Evolutionary conservation across 2,113 vertebrate genomes (phyloP).

Genomic region (Chelonoidis abingdonii): DNA sequence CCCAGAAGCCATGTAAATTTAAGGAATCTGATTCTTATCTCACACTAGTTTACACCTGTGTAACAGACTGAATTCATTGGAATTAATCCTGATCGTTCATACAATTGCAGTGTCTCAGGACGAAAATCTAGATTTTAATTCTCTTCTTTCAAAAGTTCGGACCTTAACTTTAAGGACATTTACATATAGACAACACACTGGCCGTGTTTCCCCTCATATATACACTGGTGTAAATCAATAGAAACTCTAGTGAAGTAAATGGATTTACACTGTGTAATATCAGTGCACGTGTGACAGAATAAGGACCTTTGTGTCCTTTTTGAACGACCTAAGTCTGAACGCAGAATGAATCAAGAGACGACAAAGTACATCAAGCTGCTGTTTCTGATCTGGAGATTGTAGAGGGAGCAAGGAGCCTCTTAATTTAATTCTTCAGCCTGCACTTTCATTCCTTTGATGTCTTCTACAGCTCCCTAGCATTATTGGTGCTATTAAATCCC

Average conservation of each 20-base stretch:
- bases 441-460: background rate
- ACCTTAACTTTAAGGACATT: fast-evolving
- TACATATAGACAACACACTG: background rate
- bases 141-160: background rate
- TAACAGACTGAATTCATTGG: background rate
- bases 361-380: background rate
- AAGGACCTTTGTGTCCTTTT: fast-evolving
- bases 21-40: background rate
- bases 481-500: background rate
- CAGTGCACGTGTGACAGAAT: fast-evolving
- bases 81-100: fast-evolving
- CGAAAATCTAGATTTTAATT: background rate
- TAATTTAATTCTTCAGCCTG: background rate
- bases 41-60: fast-evolving
- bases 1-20: background rate
- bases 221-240: background rate
- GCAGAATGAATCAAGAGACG: background rate
- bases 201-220: fast-evolving
- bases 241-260: background rate
- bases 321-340: background rate
- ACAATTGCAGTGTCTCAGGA: fast-evolving
- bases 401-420: background rate
- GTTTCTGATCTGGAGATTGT: background rate
- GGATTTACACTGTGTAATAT: background rate
- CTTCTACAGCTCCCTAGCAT: background rate